Evolutionary conservation across 2,797 vertebrate genomes (phyloP), one percentile per base, ranked within the genome.

Genomic region (Anas flavirostris): DNA sequence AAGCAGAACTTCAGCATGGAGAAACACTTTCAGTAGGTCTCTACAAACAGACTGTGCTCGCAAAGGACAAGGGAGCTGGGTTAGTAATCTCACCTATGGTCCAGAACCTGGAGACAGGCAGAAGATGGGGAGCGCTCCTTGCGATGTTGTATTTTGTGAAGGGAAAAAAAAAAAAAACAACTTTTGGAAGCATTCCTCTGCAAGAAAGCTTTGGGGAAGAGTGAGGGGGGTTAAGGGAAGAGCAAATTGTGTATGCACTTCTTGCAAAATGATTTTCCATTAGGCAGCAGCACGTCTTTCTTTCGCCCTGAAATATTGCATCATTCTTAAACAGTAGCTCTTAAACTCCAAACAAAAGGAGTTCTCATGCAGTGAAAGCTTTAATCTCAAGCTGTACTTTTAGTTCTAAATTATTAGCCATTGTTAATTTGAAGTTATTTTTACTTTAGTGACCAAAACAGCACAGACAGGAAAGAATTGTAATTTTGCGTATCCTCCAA

Each of bases 351-450:
- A 56, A 48, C 0, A 26, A 60, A 68, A 10, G 35, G 21, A 77
- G 18, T 76, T 91, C 56, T 88, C 13, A 22, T 31, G 31, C 67
- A 46, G 41, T 0, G 2, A 74, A 68, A 75, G 26, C 58, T 83
- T 72, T 62, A 41, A 28, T 44, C 29, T 53, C 86, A 83, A 62
- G 10, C 7, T 73, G 19, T 25, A 33, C 9, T 58, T 46, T 44
- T 4, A 11, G 15, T 43, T 87, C 58, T 82, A 91, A 83, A 78
- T 50, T 48, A 50, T 44, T 72, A 78, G 56, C 62, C 58, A 55
- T 74, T 72, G 82, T 88, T 91, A 81, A 90, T 82, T 88, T 75
- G 16, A 91, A 87, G 62, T 69, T 87, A 86, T 94, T 96, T 96
- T 92, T 91, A 80, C 37, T 85, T 77, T 44, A 66, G 37, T 62